Evolutionary conservation across 2,113 vertebrate genomes (phyloP).

Genomic region (Callospermophilus lateralis): DNA sequence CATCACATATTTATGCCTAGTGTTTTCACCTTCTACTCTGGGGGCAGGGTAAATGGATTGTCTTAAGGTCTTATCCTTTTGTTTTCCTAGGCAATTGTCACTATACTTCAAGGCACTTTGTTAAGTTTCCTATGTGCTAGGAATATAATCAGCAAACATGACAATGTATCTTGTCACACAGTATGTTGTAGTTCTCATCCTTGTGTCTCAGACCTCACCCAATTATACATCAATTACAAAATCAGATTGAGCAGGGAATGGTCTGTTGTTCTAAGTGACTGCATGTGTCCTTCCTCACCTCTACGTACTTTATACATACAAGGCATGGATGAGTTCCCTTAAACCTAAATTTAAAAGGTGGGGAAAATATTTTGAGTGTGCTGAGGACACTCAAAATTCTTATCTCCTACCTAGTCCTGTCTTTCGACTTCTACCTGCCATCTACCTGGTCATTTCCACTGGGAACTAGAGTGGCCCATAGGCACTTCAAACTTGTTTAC

Average conservation of each 20-base stretch:
- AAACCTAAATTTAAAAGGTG: neutral
- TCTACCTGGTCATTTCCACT: neutral
- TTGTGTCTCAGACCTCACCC: neutral
- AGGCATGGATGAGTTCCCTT: neutral
- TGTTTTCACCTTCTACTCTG: neutral
- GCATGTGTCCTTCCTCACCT: neutral
- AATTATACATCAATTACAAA: neutral
- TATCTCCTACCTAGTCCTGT: neutral
- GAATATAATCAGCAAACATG: conserved; percentile 14
- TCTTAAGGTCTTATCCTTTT: neutral
- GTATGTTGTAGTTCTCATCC: neutral
- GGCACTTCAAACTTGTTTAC: neutral
- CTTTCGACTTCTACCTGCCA: neutral
- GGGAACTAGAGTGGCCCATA: neutral
- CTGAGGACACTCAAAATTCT: neutral
- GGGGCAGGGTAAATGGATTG: neutral
- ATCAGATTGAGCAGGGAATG: neutral
- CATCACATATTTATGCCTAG: neutral
- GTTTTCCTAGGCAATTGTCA: neutral
- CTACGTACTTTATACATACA: neutral
- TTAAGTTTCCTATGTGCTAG: neutral
- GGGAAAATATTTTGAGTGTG: neutral
- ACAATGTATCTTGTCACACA: neutral
- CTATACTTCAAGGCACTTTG: neutral
- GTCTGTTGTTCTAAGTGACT: neutral